phyloP scores from a whole-genome alignment of 2,113 vertebrate genomes.

The Hucho hucho region DNA sequence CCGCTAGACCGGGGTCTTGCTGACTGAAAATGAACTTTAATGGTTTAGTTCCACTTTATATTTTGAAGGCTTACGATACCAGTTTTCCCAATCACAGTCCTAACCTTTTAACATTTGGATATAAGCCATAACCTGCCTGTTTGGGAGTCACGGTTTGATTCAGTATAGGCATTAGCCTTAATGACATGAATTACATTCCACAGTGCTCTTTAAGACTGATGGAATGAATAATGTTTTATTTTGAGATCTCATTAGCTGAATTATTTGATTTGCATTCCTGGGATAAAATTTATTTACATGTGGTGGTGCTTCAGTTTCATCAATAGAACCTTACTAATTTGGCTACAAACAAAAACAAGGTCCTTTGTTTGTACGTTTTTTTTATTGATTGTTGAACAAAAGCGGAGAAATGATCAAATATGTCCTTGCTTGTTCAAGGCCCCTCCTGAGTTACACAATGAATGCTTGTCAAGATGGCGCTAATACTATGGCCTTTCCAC shows the following conservation, averaged over 20 bases:
- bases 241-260: slow-evolving; percentile 54
- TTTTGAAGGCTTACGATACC: no score
- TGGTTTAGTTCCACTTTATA: no score
- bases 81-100: not conserved
- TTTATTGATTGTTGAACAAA: slow-evolving; percentile 52
- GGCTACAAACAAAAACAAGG: slow-evolving; percentile 32
- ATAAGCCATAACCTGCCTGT: no score
- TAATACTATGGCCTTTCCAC: slow-evolving; percentile 38
- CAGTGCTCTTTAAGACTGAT: slow-evolving; percentile 31
- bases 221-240: slow-evolving; percentile 46
- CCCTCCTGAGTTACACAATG: slow-evolving; percentile 41
- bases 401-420: slow-evolving; percentile 40
- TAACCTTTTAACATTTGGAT: not conserved
- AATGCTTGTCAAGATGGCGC: slow-evolving; percentile 55
- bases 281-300: slow-evolving; percentile 44
- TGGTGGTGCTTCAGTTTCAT: slow-evolving; percentile 40
- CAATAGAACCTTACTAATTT: slow-evolving; percentile 46
- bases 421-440: slow-evolving; percentile 33
- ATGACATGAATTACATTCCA: not conserved
- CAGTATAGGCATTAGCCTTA: slow-evolving; percentile 1
- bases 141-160: slow-evolving; percentile 16
- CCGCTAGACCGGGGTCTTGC: no score
- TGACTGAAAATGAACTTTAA: no score
- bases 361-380: slow-evolving; percentile 51
- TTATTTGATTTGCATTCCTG: slow-evolving; percentile 57